Evolutionary conservation across 2,797 vertebrate genomes (phyloP), one percentile per base, ranked within the genome.

Genomic region (Graptemys geographica): DNA sequence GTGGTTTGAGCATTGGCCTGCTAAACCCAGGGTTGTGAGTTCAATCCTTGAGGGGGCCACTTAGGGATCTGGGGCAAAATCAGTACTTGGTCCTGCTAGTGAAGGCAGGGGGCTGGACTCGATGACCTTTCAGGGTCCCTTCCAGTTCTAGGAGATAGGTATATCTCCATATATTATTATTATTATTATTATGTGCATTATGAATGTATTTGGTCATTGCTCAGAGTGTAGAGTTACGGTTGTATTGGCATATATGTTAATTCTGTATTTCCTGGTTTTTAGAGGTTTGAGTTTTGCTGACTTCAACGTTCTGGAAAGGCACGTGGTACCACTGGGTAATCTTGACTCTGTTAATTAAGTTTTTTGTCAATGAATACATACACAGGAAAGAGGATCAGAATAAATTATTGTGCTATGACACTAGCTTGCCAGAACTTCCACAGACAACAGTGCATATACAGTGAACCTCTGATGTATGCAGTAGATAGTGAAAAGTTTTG

Each of bases 181-280:
- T 44, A 44, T 44, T 44, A 44, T 44, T 7, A 44, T 44, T 72
- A 11, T 11, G 21, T 41, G 11, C n/a, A 41, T 72, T 72, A 37
- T 69, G n/a, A n/a, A n/a, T 37, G n/a, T 37, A 41, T 72, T 41
- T 72, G 37, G 10, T 72, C n/a, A 72, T 23, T 62, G 59, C 28
- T 62, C 31, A 41, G 69, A 72, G 19, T n/a, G 62, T 65, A 65
- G 83, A 11, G 31, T 65, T 88, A 3, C 37, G 57, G 51, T 41
- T 86, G 8, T 83, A 89, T 41, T 52, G 41, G 11, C 33, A 8
- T 82, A 1, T 37, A 1, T 69, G 88, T 92, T 87, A 65, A 47
- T 92, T 88, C 53, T 76, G 4, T 89, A 8, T 88, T 93, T 87
- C 21, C 25, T 81, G 53, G 18, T 6, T 88, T 94, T 88, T 16